Evolutionary conservation across 1,140 invertebrate genomes (phyloP), one percentile per base, ranked within the genome.

Genomic region (Sinella curviseta): DNA sequence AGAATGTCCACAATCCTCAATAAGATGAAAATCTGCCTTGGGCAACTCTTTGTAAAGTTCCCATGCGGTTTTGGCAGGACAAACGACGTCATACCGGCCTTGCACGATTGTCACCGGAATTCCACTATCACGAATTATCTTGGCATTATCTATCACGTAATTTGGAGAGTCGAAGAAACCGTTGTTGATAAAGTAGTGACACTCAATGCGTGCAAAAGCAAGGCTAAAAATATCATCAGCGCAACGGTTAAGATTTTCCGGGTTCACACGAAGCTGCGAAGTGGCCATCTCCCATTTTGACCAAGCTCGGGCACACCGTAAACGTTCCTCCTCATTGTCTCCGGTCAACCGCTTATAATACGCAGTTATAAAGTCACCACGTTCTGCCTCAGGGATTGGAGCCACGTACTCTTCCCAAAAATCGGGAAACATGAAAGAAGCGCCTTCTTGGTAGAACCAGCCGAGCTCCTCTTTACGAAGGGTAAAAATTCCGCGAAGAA

Each of bases 371-470:
- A 87, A 60, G 76, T 86, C 84, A 24, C 76, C 76, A 60, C 85
- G 78, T 60, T 87, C 86, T n/a, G 82, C 57, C 26, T 60, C 83
- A 31, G 87, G 86, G 76, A 87, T 87, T 57, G 84, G 84, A 74
- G 85, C 83, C 17, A 85, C 36, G 81, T 85, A 88, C 0, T 85
- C 80, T 48, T 87, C 87, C 84, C 84, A 88, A 34, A 81, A 75
- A 80, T 87, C 87, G 26, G 87, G 87, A 80, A 84, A 87, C 20
- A 88, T 55, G 30, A 83, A 80, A 67, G 82, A 85, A 2, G 86
- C 87, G 31, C 87, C 86, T 76, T 86, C 85, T 78, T 88, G 86
- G 78, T 87, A 87, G 77, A 85, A 86, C 87, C 87, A 88, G n/a
- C 84, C 48, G 31, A 87, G 54, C 74, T 88, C 87, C 73, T 81